These are phyloP conservation scores for Callionymus lyra DNA, from an alignment of 2,113 vertebrate genomes.

Conservation along the genomic window DNA sequence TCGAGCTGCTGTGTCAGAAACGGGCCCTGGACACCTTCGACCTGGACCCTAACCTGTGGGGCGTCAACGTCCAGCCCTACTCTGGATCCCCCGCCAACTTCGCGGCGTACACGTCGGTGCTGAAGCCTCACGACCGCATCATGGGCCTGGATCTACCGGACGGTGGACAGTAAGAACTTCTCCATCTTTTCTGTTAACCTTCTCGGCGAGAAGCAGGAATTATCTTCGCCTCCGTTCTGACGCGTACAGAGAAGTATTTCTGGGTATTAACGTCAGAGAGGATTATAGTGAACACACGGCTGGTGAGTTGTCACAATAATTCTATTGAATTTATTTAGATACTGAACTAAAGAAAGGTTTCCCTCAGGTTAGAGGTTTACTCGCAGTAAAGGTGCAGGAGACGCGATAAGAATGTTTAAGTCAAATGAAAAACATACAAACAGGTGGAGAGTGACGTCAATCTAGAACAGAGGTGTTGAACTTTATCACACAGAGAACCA, in stretches of 20 bases:
- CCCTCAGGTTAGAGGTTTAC: too few relatives aligned
- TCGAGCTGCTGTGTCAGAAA: constrained; percentile 85
- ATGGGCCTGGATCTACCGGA: constrained; percentile 93
- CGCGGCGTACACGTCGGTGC: constrained; percentile 80
- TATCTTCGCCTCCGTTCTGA: neutral
- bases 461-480: too few relatives aligned
- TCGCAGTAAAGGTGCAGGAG: too few relatives aligned
- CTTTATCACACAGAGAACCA: too few relatives aligned
- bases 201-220: neutral
- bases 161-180: constrained; percentile 80
- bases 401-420: too few relatives aligned
- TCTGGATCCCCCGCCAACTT: constrained; percentile 93
- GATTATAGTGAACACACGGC: constrained; percentile 4
- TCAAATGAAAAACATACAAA: too few relatives aligned
- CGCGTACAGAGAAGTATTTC: constrained; percentile 3
- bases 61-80: constrained; percentile 89
- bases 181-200: neutral
- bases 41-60: constrained; percentile 83
- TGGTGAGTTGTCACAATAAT: constrained; percentile 3
- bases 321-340: too few relatives aligned
- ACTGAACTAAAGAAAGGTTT: too few relatives aligned
- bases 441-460: too few relatives aligned
- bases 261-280: constrained; percentile 5
- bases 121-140: constrained; percentile 88
- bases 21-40: constrained; percentile 82